These are phyloP conservation scores for Conus betulinus DNA, from an alignment of 1,140 invertebrate genomes.

Conservation along the genomic window DNA sequence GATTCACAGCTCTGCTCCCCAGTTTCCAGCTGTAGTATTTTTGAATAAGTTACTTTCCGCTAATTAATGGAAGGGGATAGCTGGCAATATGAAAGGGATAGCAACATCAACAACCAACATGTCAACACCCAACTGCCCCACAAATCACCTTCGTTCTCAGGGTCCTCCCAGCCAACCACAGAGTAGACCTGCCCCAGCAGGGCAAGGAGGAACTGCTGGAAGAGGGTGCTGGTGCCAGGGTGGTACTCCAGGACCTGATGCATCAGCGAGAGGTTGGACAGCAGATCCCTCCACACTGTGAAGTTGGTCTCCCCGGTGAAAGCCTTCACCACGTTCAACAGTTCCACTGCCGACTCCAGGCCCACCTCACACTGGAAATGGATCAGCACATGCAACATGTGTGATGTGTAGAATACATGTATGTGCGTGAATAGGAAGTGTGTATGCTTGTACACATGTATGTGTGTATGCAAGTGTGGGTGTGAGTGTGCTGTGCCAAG, in stretches of 20 bases:
- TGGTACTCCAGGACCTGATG: conserved; percentile 86
- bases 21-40: too few species aligned
- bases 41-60: too few species aligned
- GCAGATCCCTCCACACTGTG: conserved; percentile 92
- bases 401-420: not conserved
- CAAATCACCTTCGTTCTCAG: conserved; percentile 64
- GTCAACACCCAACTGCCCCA: not conserved
- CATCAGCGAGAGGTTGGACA: conserved; percentile 84
- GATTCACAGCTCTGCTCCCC: too few species aligned
- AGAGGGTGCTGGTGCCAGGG: conserved; percentile 83
- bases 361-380: conserved; percentile 84
- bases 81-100: too few species aligned
- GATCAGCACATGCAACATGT: not conserved
- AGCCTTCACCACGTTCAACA: conserved; percentile 84
- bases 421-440: not conserved
- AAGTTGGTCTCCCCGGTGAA: conserved; percentile 92
- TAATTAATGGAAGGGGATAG: too few species aligned
- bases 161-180: conserved; percentile 83
- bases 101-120: too few species aligned
- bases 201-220: conserved; percentile 83
- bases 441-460: not conserved
- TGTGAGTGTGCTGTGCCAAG: too few species aligned
- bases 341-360: conserved; percentile 85
- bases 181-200: conserved; percentile 84
- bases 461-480: not conserved